Evolutionary conservation across 2,888 invertebrate species (phyloP), one percentile per base, ranked within the genome.

Genomic region (Operophtera brumata): DNA sequence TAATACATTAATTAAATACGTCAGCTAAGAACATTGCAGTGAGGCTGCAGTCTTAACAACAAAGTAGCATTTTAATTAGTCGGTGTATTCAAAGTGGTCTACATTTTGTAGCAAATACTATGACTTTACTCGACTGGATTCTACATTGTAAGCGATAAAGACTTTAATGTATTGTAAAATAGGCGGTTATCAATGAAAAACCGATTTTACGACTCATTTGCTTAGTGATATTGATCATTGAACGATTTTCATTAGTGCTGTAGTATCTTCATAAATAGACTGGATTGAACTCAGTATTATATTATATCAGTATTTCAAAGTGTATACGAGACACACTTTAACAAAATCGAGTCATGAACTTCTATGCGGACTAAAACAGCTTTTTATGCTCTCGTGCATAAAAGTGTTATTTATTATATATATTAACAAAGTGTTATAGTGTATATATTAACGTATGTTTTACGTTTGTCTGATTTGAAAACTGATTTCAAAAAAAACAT

Each of bases 1-100:
- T 20, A 20, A 20, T 4, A 20, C 20, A 20, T 37, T 37, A 25
- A 78, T 78, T 77, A 72, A 78, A 73, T 70, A 67, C 69, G 63
- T 74, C 71, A 72, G 61, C 64, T 66, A 66, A 65, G 73, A 67
- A 71, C 68, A 70, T 66, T 13, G 59, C 64, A 70, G 2, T 3
- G 69, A 75, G 62, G 70, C 73, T 64, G 59, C 58, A 67, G 6
- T 65, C 71, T 69, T 64, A 59, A 66, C 59, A 78, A 85, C 85
- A 81, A 71, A 82, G 86, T 85, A 76, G 68, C 55, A 67, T 72
- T 76, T 76, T 78, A 82, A 85, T 84, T 73, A 74, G 73, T 69
- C 80, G 80, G 82, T 63, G 56, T 71, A 59, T 69, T 78, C 67
- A 76, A 82, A 81, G 77, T 67, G 54, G 44, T 57, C 61, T 60